Evolutionary conservation across 2,888 invertebrate species (phyloP).

Genomic region (Plagodis pulveraria): DNA sequence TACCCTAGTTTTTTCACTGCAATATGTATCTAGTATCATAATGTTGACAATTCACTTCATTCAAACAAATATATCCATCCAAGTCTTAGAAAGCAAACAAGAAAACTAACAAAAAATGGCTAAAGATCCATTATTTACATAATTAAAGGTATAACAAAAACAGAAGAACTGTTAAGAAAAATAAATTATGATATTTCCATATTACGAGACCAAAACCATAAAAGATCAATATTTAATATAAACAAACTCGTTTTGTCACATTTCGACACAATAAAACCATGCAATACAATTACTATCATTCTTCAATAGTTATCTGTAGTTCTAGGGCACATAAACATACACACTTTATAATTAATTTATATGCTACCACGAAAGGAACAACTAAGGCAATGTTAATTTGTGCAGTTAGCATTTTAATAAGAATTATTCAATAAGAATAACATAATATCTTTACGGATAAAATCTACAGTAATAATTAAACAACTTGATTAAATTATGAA

Average conservation of each 20-base stretch:
- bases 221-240: slow-evolving; percentile 10
- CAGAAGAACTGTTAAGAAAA: slow-evolving; percentile 17
- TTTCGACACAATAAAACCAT: slow-evolving; percentile 17
- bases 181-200: slow-evolving; percentile 18
- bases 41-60: no score
- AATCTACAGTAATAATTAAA: no score
- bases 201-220: slow-evolving; percentile 11
- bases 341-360: slow-evolving; percentile 5
- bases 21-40: no score
- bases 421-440: background rate
- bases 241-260: slow-evolving; percentile 19
- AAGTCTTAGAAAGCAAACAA: no score
- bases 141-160: slow-evolving; percentile 25
- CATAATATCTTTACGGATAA: no score
- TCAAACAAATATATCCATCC: no score
- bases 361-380: slow-evolving; percentile 32
- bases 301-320: background rate
- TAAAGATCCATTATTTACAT: slow-evolving; percentile 19
- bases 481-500: no score
- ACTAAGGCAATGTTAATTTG: slow-evolving; percentile 31
- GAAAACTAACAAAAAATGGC: background rate
- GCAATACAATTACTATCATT: slow-evolving; percentile 21
- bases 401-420: slow-evolving; percentile 22
- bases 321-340: slow-evolving; percentile 5
- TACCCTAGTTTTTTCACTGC: no score